phyloP scores from a whole-genome alignment of 1,140 invertebrate genomes.

The Phymastichus coffea region DNA sequence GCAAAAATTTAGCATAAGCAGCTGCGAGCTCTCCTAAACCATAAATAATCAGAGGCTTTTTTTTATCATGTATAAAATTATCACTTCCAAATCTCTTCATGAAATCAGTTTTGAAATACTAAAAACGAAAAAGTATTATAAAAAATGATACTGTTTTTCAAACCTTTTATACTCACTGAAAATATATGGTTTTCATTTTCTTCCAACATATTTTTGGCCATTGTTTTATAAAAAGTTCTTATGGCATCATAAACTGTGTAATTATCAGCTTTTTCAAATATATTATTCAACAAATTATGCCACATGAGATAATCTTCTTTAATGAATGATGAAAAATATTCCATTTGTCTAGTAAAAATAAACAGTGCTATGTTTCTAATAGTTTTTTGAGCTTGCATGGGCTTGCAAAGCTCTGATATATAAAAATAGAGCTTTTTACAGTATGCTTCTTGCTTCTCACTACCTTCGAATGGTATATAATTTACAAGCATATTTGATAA shows the following conservation, averaged over 20 bases:
- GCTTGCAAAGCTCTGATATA: conserved; percentile 23
- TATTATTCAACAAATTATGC: conserved; percentile 34
- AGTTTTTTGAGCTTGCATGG: conserved; percentile 13
- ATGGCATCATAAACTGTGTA: conserved; percentile 38
- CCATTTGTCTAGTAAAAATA: conserved; percentile 35
- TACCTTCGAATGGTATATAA: conserved; percentile 19
- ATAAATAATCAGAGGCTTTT: conserved; percentile 36
- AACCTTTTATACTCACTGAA: conserved; percentile 37
- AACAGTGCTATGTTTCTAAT: conserved; percentile 31
- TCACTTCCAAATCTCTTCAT: conserved; percentile 22
- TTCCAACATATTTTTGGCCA: conserved; percentile 37
- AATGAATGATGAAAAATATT: conserved; percentile 35
- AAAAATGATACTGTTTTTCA: no score
- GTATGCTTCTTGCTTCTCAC: not conserved
- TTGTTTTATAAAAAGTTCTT: conserved; percentile 41
- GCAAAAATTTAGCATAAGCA: conserved; percentile 35
- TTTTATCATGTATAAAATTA: conserved; percentile 15
- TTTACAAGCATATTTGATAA: conserved; percentile 34
- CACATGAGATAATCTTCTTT: conserved; percentile 43
- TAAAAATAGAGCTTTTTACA: conserved; percentile 25
- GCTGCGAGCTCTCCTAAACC: conserved; percentile 46
- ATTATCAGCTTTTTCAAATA: conserved; percentile 27
- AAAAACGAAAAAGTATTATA: conserved; percentile 17
- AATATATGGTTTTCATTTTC: conserved; percentile 34
- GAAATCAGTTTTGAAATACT: conserved; percentile 37